Percentiles rank a stretch among this genome's conserved stretches.
Evolutionary conservation across 2,888 invertebrate genomes (phyloP).

Genomic region (Agrotis clavis): DNA sequence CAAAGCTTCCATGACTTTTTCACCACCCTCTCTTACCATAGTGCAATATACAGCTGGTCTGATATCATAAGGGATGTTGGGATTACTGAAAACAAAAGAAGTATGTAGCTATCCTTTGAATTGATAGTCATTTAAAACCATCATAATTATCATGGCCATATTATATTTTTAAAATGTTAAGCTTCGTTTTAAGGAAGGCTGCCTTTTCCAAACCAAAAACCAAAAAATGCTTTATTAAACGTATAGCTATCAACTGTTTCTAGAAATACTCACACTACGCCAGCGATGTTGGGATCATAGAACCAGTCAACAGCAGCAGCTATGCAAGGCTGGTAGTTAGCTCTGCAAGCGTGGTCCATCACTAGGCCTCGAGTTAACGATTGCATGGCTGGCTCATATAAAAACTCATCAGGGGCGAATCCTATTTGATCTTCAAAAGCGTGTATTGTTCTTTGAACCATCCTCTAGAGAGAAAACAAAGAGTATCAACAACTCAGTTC

Average conservation of each 20-base stretch:
- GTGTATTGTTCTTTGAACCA: constrained; percentile 78
- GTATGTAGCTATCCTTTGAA: neutral
- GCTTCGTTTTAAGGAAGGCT: too few relatives aligned
- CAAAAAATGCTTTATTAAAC: too few relatives aligned
- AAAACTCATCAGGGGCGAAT: constrained; percentile 75
- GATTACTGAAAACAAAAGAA: constrained; percentile 74
- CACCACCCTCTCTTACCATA: constrained; percentile 93
- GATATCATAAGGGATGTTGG: constrained; percentile 87
- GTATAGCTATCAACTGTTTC: neutral
- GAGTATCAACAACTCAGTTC: neutral
- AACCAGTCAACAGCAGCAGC: constrained; percentile 85
- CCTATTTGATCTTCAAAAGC: constrained; percentile 78
- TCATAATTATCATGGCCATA: too few relatives aligned
- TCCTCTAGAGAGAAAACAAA: constrained; percentile 71
- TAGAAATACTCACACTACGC: constrained; percentile 78
- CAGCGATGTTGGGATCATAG: constrained; percentile 75
- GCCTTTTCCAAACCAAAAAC: too few relatives aligned
- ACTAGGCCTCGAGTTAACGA: constrained; percentile 83
- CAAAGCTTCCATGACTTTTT: constrained; percentile 93
- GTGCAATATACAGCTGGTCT: constrained; percentile 94
- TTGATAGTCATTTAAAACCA: too few relatives aligned
- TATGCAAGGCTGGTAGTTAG: constrained; percentile 82
- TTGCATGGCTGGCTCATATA: constrained; percentile 78
- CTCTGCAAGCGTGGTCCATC: constrained; percentile 86
- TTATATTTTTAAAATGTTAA: too few relatives aligned